These are phyloP conservation scores for Seriola aureovittata DNA, from an alignment of 2,113 vertebrate species.

Conservation along the genomic window DNA sequence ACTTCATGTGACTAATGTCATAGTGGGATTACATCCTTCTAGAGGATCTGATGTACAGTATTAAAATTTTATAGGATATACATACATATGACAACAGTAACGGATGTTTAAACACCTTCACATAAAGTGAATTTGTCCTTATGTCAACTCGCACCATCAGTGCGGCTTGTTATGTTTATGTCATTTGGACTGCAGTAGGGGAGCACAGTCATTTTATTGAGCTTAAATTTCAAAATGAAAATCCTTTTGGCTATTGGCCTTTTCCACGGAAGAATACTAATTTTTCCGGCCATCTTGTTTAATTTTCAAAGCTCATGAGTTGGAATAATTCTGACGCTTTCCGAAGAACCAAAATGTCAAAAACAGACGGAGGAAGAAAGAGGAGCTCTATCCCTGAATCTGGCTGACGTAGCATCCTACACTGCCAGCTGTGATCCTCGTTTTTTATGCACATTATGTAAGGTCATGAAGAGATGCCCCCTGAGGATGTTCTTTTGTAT, in stretches of 20 bases:
- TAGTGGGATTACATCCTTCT: slow-evolving; percentile 5
- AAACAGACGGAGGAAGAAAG: neutral
- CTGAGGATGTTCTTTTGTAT: neutral
- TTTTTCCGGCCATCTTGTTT: slow-evolving; percentile 8
- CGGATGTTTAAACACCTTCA: neutral
- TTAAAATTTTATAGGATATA: neutral
- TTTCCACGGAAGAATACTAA: slow-evolving; percentile 19
- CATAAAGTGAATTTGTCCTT: neutral
- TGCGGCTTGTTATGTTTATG: slow-evolving; percentile 19
- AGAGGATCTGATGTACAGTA: slow-evolving; percentile 3
- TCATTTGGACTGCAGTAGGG: slow-evolving; percentile 7
- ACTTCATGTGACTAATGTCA: neutral
- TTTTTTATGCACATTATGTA: slow-evolving; percentile 14
- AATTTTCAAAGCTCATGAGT: slow-evolving; percentile 31
- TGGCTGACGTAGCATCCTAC: neutral
- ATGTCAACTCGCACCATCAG: neutral
- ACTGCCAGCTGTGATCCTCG: neutral
- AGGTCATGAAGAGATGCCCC: neutral
- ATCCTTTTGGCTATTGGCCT: neutral
- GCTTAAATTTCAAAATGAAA: slow-evolving; percentile 27
- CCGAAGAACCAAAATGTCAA: neutral
- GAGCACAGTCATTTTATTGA: slow-evolving; percentile 22
- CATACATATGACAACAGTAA: too few species aligned
- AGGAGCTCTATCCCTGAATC: neutral
- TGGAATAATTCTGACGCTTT: slow-evolving; percentile 30